Percentiles rank a stretch among this genome's conserved stretches.
Conservation (phyloP, 2,113 vertebrate genomes). For the Hyperopisus bebe region DNA sequence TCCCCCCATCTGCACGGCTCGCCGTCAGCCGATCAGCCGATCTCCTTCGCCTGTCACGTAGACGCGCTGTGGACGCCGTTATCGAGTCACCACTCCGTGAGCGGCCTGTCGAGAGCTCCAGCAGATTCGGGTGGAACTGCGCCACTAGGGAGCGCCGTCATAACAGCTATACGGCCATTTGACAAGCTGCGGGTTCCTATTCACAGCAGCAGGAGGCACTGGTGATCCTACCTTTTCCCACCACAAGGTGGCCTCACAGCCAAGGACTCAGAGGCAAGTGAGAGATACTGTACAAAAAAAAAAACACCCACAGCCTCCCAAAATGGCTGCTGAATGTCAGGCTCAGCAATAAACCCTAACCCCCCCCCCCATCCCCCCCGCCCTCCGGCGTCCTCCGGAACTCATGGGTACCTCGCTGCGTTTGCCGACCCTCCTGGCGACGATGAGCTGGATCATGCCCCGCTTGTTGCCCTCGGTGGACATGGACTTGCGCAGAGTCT, state of each 20-base stretch:
- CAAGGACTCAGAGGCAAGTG: not conserved
- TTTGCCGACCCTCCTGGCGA: slow-evolving; percentile 74
- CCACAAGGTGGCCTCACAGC: not conserved
- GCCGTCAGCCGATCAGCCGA: slow-evolving; percentile 16
- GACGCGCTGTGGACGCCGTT: not conserved
- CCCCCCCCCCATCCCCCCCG: not conserved
- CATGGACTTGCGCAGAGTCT: slow-evolving; percentile 90
- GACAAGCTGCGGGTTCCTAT: slow-evolving; percentile 33
- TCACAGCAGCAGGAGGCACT: slow-evolving; percentile 17
- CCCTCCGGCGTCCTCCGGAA: not conserved
- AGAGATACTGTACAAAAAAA: not conserved
- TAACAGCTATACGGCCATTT: slow-evolving; percentile 13
- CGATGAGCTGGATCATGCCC: slow-evolving; percentile 96
- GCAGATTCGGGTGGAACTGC: slow-evolving; percentile 36
- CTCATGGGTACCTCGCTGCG: slow-evolving; percentile 70
- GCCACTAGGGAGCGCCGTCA: slow-evolving; percentile 17
- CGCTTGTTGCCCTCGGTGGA: slow-evolving; percentile 91
- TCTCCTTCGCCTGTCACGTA: not conserved
- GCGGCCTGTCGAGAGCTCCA: slow-evolving; percentile 19
- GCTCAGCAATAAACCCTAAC: not conserved
- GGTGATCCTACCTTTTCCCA: slow-evolving; percentile 14
- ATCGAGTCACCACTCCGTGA: not conserved
- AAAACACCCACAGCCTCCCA: not conserved
- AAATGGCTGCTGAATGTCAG: slow-evolving; percentile 1
- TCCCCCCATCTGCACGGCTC: not conserved